phyloP scores from a whole-genome alignment of 2,113 vertebrate genomes.

The Prionailurus viverrinus region DNA sequence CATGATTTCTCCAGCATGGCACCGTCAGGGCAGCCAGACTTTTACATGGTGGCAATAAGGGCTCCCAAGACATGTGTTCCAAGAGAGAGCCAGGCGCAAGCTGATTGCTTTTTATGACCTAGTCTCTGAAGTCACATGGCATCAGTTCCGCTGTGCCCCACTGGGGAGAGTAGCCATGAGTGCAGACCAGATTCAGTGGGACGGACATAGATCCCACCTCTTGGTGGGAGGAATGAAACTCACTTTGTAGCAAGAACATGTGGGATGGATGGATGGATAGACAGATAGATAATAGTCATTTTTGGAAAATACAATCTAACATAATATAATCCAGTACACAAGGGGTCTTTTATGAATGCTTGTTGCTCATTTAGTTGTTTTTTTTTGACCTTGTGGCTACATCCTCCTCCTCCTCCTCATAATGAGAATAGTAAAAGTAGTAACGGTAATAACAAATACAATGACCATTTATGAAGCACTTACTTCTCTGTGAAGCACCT shows the following conservation, averaged over 20 bases:
- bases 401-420: background rate
- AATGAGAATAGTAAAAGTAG: background rate
- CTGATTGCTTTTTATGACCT: background rate
- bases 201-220: background rate
- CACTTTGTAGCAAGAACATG: background rate
- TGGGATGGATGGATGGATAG: too few species aligned
- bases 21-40: background rate
- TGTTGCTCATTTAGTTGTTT: background rate
- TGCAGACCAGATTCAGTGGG: background rate
- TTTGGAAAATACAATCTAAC: background rate
- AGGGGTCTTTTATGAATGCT: background rate
- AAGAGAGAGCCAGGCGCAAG: background rate
- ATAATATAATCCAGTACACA: background rate
- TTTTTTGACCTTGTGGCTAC: background rate
- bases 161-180: background rate
- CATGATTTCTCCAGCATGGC: background rate
- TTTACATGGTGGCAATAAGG: background rate
- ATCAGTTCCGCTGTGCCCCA: background rate
- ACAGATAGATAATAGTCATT: background rate
- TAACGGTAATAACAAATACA: background rate
- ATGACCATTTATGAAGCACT: background rate
- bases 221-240: background rate
- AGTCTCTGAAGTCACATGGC: background rate
- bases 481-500: background rate
- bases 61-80: background rate